Base-by-base conservation (phyloP, 2,113 vertebrate genomes). In the Paradisaea rubra region DNA sequence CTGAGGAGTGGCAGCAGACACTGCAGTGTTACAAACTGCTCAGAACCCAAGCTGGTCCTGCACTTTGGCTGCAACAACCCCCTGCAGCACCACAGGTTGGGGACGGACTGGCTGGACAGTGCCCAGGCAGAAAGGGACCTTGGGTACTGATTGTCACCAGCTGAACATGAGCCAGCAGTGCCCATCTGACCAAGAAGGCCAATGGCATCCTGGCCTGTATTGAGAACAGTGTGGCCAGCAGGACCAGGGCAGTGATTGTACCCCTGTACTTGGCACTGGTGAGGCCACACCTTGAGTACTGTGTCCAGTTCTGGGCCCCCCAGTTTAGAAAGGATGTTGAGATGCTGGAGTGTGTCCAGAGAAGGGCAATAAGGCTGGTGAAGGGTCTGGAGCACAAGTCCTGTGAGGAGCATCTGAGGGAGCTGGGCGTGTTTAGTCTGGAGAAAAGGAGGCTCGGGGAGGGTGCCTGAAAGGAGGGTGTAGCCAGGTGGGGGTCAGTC, bases 401-500 rank as follows among this genome's bases (percentile, higher is more conserved):
- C 28, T 10, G 6, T 42, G 71, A 76, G 15, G 7, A 74, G 8
- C 2, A 19, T 4, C 25, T 66, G 31, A 31, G 31, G 21, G 22
- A 68, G 18, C 13, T 60, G 45, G 18, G 14, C 4, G 0, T 44
- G 6, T 44, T 77, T 6, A 68, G 7, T 2, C 14, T 60, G 53
- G 45, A 77, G 2, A 12, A 86, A 44, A 86, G 11, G 25, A 35
- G 7, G 13, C 9, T 68, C 13, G 35, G 35, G 35, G 35, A 35
- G 35, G 35, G 35, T 27, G 22, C 72, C 15, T 77, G 53, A 52
- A 69, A 45, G 37, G 44, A 60, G 22, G 15, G 0, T 13, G 15
- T 33, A 60, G 25, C 11, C 53, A 22, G 27, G 17, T 33, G 37
- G 33, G 15, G 6, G 15, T 59, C 0, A 0, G 7, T 7, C 9